Conservation (phyloP, 2,888 invertebrate species). For the Drosophila villosipedis region DNA sequence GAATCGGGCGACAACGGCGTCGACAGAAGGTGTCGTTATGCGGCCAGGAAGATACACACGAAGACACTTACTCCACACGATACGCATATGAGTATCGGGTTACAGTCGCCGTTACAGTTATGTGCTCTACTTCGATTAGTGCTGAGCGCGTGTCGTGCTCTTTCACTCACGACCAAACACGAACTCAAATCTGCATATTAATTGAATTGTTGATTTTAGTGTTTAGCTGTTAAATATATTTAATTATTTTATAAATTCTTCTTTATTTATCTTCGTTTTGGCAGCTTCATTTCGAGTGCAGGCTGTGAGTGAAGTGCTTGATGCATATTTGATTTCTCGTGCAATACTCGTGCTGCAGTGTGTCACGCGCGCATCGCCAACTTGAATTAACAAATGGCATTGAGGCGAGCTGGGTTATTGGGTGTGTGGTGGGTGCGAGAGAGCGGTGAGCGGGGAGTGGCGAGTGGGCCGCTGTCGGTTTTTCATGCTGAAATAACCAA, state of each 20-base stretch:
- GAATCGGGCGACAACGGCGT: slow-evolving; percentile 33
- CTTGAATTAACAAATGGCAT: slow-evolving; percentile 32
- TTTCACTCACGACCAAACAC: slow-evolving; percentile 2
- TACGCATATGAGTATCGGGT: slow-evolving; percentile 42
- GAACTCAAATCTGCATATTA: background rate
- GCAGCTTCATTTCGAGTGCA: background rate
- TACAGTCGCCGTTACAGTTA: slow-evolving; percentile 38
- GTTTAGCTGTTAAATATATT: background rate
- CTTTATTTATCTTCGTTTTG: background rate
- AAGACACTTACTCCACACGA: slow-evolving; percentile 14
- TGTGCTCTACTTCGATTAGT: slow-evolving; percentile 6
- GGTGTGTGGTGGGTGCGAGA: background rate
- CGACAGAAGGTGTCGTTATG: slow-evolving; percentile 63
- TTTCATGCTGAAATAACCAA: slow-evolving; percentile 49
- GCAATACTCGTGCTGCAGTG: background rate
- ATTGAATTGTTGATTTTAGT: background rate
- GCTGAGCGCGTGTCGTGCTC: slow-evolving; percentile 25
- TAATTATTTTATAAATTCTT: background rate
- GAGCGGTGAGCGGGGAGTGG: background rate
- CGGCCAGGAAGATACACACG: slow-evolving; percentile 44
- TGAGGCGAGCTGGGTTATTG: slow-evolving; percentile 20
- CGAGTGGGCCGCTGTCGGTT: slow-evolving; percentile 40
- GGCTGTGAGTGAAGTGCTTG: background rate
- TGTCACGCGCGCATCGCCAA: slow-evolving; percentile 33
- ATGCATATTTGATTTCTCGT: background rate